These are phyloP conservation scores for Macropis europaea DNA, from an alignment of 2,888 invertebrate species.

Conservation along the genomic window DNA sequence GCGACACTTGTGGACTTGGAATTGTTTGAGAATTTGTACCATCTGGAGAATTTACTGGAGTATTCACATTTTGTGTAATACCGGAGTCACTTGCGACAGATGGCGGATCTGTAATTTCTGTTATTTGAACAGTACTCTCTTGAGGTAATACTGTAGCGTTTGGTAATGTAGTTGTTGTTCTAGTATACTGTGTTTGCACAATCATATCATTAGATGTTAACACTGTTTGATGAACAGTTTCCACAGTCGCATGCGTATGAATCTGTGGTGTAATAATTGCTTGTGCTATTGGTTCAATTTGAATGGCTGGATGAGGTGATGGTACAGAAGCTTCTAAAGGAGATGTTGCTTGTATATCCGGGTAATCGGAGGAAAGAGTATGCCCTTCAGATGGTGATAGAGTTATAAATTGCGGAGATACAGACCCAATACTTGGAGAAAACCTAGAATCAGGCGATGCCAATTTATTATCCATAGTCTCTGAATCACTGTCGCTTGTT, in stretches of 20 bases:
- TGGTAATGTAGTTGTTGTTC: conserved; percentile 76
- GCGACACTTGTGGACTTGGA: conserved; percentile 65
- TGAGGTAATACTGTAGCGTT: conserved; percentile 72
- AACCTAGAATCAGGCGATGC: conserved; percentile 73
- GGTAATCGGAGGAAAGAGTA: conserved; percentile 72
- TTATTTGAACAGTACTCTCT: conserved; percentile 74
- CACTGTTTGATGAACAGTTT: conserved; percentile 77
- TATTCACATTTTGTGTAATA: conserved; percentile 50
- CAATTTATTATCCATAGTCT: conserved; percentile 80
- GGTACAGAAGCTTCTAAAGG: conserved; percentile 76
- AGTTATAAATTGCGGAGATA: conserved; percentile 73
- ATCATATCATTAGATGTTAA: conserved; percentile 77
- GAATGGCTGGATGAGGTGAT: conserved; percentile 73
- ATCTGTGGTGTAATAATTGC: conserved; percentile 75
- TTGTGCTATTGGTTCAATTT: conserved; percentile 76
- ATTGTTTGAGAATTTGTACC: conserved; percentile 60
- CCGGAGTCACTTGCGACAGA: conserved; percentile 60
- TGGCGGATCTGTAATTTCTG: conserved; percentile 72
- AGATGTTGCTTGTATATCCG: conserved; percentile 74
- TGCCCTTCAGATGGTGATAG: conserved; percentile 76
- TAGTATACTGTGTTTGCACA: conserved; percentile 76
- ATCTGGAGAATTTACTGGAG: conserved; percentile 56
- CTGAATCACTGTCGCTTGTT: conserved; percentile 91
- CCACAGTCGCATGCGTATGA: conserved; percentile 75
- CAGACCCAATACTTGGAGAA: conserved; percentile 67